A percentile compares a stretch with the other conserved stretches of the same genome.
These are phyloP conservation scores for Dicyrtoma fusca DNA, from an alignment of 2,888 invertebrate genomes.

Conservation along the genomic window DNA sequence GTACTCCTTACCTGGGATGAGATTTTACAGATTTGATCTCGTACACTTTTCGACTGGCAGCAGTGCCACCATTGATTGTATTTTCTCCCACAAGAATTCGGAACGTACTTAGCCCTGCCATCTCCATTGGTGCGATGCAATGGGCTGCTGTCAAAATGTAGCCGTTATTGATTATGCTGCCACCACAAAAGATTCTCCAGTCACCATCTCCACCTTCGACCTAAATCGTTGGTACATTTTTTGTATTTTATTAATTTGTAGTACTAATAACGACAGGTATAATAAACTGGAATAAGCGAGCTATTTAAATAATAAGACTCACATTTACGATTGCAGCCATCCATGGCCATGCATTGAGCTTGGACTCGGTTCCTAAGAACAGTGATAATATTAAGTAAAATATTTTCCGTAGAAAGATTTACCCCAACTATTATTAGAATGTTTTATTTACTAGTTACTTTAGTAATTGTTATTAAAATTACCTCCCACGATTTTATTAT, in stretches of 20 bases:
- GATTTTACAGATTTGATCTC: background rate
- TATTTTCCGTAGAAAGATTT: too few species aligned
- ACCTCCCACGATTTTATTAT: conserved; percentile 23
- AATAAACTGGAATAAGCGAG: background rate
- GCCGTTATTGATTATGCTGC: background rate
- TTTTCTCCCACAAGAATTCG: conserved; percentile 13
- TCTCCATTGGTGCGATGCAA: background rate
- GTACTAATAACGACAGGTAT: background rate
- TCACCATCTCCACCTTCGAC: background rate
- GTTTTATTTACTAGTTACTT: too few species aligned
- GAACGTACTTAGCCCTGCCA: background rate
- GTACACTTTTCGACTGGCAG: background rate
- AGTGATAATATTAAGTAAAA: too few species aligned
- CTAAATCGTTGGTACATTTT: background rate
- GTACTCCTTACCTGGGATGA: conserved; percentile 24
- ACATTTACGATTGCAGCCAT: conserved; percentile 14
- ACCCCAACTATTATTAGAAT: too few species aligned
- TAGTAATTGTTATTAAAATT: background rate
- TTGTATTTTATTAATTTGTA: background rate
- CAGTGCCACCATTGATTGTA: background rate
- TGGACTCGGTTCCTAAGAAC: background rate
- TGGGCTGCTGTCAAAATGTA: conserved; percentile 21
- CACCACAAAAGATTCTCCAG: conserved; percentile 9
- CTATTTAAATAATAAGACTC: background rate
- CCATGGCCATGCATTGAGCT: conserved; percentile 6